Evolutionary conservation across 2,113 vertebrate species (phyloP).

Genomic region (Rhinichthys klamathensis): DNA sequence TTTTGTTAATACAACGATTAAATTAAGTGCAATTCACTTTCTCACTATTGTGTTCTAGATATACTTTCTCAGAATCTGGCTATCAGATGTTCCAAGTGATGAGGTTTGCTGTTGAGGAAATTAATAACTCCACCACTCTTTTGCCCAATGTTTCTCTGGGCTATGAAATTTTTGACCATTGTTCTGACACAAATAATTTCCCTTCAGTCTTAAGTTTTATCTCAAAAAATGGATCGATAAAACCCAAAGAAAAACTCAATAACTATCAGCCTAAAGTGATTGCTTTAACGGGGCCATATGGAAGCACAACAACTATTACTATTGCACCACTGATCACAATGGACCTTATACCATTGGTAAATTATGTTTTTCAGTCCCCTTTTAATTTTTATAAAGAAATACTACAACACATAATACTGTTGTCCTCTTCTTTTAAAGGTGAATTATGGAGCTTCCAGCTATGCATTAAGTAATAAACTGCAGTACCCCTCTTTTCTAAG

Average conservation of each 20-base stretch:
- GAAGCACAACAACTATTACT: slow-evolving; percentile 61
- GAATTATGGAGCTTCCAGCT: slow-evolving; percentile 77
- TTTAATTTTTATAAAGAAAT: not conserved
- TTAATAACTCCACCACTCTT: slow-evolving; percentile 83
- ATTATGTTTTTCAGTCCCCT: not conserved
- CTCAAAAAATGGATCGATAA: slow-evolving; percentile 54
- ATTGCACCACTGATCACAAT: slow-evolving; percentile 73
- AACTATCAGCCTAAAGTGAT: slow-evolving; percentile 61
- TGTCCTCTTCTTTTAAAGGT: slow-evolving; percentile 69
- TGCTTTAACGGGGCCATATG: slow-evolving; percentile 74
- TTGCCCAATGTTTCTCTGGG: slow-evolving; percentile 84
- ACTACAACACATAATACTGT: not conserved
- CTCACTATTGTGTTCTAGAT: slow-evolving; percentile 55
- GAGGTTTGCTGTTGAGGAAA: slow-evolving; percentile 81
- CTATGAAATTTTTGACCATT: slow-evolving; percentile 81
- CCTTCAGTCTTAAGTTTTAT: slow-evolving; percentile 69
- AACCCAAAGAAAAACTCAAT: slow-evolving; percentile 24
- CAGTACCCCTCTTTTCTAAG: slow-evolving; percentile 81
- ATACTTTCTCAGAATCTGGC: slow-evolving; percentile 61
- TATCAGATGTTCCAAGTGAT: slow-evolving; percentile 80
- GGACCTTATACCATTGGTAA: slow-evolving; percentile 81
- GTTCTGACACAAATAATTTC: slow-evolving; percentile 70
- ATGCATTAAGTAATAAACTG: slow-evolving; percentile 69
- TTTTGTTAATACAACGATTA: not conserved
- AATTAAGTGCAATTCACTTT: not conserved